phyloP scores from a whole-genome alignment of 1,140 invertebrate species.

The Trigoniulus corallinus region DNA sequence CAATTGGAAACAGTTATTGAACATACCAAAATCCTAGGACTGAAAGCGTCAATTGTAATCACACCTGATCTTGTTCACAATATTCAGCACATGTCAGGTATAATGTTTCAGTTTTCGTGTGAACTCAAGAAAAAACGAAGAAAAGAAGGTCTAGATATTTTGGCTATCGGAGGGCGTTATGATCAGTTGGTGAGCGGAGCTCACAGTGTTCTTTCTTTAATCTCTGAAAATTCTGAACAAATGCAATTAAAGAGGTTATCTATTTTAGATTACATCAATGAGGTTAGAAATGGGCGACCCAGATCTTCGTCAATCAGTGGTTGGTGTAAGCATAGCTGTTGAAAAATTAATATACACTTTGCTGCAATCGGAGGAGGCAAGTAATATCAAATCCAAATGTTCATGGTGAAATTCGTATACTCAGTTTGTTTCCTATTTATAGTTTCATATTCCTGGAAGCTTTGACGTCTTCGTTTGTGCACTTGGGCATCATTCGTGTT shows the following conservation, averaged over 20 bases:
- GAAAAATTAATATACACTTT: slow-evolving; percentile 42
- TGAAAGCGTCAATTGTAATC: slow-evolving; percentile 48
- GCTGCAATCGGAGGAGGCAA: slow-evolving; percentile 23
- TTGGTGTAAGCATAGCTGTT: slow-evolving; percentile 55
- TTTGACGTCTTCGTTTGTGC: slow-evolving; percentile 50
- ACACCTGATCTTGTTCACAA: slow-evolving; percentile 45
- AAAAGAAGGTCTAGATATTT: slow-evolving; percentile 33
- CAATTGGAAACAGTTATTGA: slow-evolving; percentile 53
- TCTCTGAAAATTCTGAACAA: too few species aligned
- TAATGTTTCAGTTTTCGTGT: slow-evolving; percentile 51
- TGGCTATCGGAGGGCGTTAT: slow-evolving; percentile 46
- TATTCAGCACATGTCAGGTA: slow-evolving; percentile 44
- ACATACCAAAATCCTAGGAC: slow-evolving; percentile 47
- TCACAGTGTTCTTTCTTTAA: too few species aligned
- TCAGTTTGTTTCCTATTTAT: slow-evolving; percentile 8
- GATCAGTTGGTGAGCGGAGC: slow-evolving; percentile 33
- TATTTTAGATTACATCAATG: too few species aligned
- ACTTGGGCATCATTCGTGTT: slow-evolving; percentile 32
- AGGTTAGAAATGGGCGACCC: slow-evolving; percentile 19
- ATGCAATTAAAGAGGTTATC: too few species aligned
- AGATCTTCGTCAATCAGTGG: slow-evolving; percentile 37
- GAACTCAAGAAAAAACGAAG: slow-evolving; percentile 40
- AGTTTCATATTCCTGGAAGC: slow-evolving; percentile 18
- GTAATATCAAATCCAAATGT: not conserved
- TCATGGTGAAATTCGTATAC: not conserved